Evolutionary conservation across 1,140 invertebrate species (phyloP).

Genomic region (Caerostris extrusa): DNA sequence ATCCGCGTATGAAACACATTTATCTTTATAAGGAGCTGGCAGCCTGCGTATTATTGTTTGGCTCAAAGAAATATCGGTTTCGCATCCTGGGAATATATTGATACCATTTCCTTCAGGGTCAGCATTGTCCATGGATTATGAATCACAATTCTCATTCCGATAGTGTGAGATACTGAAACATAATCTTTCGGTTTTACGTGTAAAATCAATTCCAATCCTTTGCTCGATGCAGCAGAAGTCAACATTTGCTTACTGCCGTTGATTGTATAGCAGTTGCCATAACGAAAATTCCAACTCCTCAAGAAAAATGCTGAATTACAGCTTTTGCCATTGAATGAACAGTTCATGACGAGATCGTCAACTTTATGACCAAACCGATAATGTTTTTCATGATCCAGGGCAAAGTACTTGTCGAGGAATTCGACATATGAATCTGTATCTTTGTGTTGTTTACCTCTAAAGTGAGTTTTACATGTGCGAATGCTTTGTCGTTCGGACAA

Average conservation of each 20-base stretch:
- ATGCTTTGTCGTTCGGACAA: not conserved
- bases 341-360: not conserved
- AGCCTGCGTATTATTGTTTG: not conserved
- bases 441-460: not conserved
- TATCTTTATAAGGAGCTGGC: not conserved
- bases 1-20: not conserved
- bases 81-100: not conserved
- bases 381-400: not conserved
- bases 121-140: not conserved
- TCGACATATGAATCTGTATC: too few species aligned
- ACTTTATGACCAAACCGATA: not conserved
- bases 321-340: not conserved
- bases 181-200: not conserved
- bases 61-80: not conserved
- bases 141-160: not conserved
- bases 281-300: not conserved
- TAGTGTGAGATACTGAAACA: not conserved
- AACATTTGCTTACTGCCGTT: not conserved
- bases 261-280: conserved; percentile 3
- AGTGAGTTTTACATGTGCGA: too few species aligned
- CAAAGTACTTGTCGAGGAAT: not conserved
- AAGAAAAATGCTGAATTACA: not conserved
- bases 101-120: conserved; percentile 15
- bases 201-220: not conserved
- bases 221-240: not conserved